phyloP scores from a whole-genome alignment of 1,140 invertebrate species.

The Acromyrmex heyeri region DNA sequence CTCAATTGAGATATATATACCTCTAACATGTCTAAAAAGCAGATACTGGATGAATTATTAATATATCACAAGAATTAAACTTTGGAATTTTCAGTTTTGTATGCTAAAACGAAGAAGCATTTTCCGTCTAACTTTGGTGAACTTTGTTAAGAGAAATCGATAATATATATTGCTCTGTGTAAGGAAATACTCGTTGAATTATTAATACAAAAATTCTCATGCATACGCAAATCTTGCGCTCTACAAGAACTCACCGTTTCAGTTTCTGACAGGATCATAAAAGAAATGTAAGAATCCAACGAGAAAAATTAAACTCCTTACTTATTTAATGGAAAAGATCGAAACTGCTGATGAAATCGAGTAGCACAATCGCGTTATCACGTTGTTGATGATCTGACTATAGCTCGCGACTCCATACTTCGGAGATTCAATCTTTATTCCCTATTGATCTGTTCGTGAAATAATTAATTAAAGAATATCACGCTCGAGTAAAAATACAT shows the following conservation, averaged over 20 bases:
- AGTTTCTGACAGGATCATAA: slow-evolving; percentile 4
- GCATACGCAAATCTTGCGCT: slow-evolving; percentile 45
- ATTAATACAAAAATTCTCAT: slow-evolving; percentile 57
- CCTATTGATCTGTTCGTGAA: slow-evolving; percentile 13
- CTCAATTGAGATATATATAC: slow-evolving; percentile 6
- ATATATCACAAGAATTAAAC: slow-evolving; percentile 7
- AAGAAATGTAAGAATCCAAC: neutral
- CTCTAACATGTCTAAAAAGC: neutral
- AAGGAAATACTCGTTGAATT: slow-evolving; percentile 55
- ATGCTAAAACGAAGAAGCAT: slow-evolving; percentile 13
- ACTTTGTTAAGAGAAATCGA: slow-evolving; percentile 42
- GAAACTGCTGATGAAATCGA: neutral
- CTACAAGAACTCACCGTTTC: neutral
- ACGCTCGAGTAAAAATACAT: slow-evolving; percentile 13
- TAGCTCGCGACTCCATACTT: neutral
- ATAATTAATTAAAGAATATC: neutral
- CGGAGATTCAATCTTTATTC: slow-evolving; percentile 35
- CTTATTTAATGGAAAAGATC: slow-evolving; percentile 27
- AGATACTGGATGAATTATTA: slow-evolving; percentile 11
- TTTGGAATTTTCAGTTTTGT: slow-evolving; percentile 16
- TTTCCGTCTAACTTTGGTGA: slow-evolving; percentile 18
- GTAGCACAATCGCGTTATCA: slow-evolving; percentile 1
- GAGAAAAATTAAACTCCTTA: neutral
- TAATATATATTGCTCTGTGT: slow-evolving; percentile 43
- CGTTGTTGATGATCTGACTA: neutral